phyloP scores from a whole-genome alignment of 1,140 invertebrate genomes.

The Polyergus mexicanus region DNA sequence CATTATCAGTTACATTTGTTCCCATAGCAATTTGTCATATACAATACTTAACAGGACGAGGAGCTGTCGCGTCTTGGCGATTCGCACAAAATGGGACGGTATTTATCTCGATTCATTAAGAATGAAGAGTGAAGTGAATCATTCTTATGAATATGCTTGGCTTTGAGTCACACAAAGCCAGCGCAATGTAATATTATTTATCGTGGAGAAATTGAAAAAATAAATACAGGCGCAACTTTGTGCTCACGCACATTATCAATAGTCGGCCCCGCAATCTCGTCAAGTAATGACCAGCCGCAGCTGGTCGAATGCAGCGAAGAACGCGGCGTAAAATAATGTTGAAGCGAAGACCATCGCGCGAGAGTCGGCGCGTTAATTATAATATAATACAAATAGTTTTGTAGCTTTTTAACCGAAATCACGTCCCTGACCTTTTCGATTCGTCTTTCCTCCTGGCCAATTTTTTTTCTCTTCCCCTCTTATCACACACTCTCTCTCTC shows the following conservation, averaged over 20 bases:
- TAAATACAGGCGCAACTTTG: conserved; percentile 3
- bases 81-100: conserved; percentile 32
- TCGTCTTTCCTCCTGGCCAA: conserved; percentile 33
- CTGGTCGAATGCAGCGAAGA: conserved; percentile 9
- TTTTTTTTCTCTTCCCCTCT: conserved; percentile 9
- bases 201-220: conserved; percentile 49
- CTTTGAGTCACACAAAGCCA: background rate
- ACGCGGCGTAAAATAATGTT: conserved; percentile 32
- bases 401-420: conserved; percentile 71
- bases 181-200: conserved; percentile 38
- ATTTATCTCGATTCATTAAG: conserved; percentile 27
- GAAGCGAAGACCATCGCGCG: conserved; percentile 67
- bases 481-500: conserved; percentile 24
- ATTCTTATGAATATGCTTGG: conserved; percentile 22
- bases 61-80: background rate
- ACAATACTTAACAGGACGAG: conserved; percentile 23
- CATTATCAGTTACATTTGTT: conserved; percentile 24
- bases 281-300: conserved; percentile 43
- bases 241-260: conserved; percentile 49
- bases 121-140: conserved; percentile 24
- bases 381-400: conserved; percentile 69
- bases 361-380: conserved; percentile 71
- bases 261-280: conserved; percentile 37
- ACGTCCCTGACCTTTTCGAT: conserved; percentile 56
- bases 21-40: conserved; percentile 17